Evolutionary conservation across 2,113 vertebrate species (phyloP), one percentile per base, ranked within the genome.

Genomic region (Sander vitreus): DNA sequence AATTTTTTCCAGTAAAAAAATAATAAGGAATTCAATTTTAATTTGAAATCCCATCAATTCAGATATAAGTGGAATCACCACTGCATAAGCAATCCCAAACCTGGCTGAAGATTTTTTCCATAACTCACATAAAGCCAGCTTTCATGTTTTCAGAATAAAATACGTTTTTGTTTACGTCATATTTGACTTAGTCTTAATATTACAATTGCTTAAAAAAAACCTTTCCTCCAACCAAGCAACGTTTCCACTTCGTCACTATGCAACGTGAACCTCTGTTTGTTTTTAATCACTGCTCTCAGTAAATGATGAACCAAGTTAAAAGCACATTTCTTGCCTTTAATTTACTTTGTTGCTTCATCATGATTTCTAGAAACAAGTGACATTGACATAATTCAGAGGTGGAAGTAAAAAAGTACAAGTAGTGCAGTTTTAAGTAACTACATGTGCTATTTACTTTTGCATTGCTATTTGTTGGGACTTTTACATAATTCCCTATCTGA

Each of bases 201-300:
- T 43, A 9, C 39, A 43, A 43, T 43, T 11, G 39, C 9, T 11
- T 39, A 10, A 10, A 39, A 33, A 39, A 39, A 39, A 2, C 2
- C 39, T 5, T 57, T 47, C 16, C 36, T 47, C 18, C 18, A 30
- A 5, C 13, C 33, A 23, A 54, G 21, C 64, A 53, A 53, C 7
- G 11, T 16, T 2, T 58, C 9, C n/a, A 16, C 43, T 58, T 48
- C 23, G 12, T 51, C 59, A 21, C 27, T 63, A 23, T 80, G 43
- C 77, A 84, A 13, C 55, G 10, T 73, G 77, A 43, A 77, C 1
- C 27, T 47, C 64, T 2, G 12, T 16, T 12, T 77, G 23, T 58
- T 73, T 72, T 30, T 39, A 65, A 1, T 30, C 14, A 2, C 66
- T n/a, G 23, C 50, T 58, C 16, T 43, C 36, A 59, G 65, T 43